Base-by-base conservation (phyloP, 2,113 vertebrate genomes). In the Astatotilapia flaviijosephi region DNA sequence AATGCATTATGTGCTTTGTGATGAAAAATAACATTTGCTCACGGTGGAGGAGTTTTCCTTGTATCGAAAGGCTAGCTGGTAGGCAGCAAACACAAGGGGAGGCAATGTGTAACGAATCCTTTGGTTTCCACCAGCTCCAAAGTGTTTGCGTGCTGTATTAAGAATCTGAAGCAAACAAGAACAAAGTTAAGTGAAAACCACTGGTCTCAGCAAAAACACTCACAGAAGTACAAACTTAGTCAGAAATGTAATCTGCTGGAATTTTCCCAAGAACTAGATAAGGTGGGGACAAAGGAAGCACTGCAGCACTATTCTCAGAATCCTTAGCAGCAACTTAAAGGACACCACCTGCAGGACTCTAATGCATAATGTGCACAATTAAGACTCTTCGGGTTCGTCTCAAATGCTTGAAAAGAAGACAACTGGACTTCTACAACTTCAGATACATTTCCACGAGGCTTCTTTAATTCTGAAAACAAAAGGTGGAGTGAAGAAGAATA, bases 61-160 rank as follows among this genome's bases (percentile, higher is more conserved):
- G 95, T 99, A 99, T 94, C 98, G 97, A 88, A 99, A 99, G 51
- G 99, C 98, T 28, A 99, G 96, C 93, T 99, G 98, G 94, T 99
- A 99, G 2, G 99, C 98, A 33, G 98, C 98, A 42, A 99, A 99
- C 11, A 99, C 98, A 94, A 99, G 85, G 0, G 99, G 99, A 1
- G 99, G 98, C 60, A 99, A 95, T 0, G 98, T 99, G 94, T 98
- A 99, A 13, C 98, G 98, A 77, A 99, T 99, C 80, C 98, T 97
- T 5, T 99, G 98, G 95, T 99, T 99, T 68, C 99, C 99, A 23
- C 98, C 99, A 0, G 99, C 98, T 11, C 99, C 99, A 92, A 99
- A 99, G 93, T 99, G 99, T 92, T 99, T 99, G 90, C 99, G 96
- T 51, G 99, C 98, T 2, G 98, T 99, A 94, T 99, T 99, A 62